These are phyloP conservation scores for Scatophagus argus DNA, from an alignment of 2,113 vertebrate genomes.

Conservation along the genomic window DNA sequence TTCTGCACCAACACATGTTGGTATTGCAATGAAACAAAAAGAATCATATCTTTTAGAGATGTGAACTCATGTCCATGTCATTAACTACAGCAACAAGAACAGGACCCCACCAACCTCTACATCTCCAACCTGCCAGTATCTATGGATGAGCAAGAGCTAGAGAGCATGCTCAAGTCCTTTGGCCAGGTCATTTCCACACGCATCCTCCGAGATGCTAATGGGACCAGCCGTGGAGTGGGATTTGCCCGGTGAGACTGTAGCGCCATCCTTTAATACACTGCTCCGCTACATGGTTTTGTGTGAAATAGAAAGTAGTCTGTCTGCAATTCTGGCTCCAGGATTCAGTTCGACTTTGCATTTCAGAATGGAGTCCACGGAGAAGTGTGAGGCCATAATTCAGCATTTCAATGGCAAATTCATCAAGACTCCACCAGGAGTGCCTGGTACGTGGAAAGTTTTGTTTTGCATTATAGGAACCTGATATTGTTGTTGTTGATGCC, in stretches of 20 bases:
- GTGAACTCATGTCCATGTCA: background rate
- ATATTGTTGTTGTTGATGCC: conserved; percentile 53
- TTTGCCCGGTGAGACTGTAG: conserved; percentile 88
- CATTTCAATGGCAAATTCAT: conserved; percentile 97
- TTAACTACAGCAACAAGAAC: conserved; percentile 91
- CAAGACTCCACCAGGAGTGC: conserved; percentile 91
- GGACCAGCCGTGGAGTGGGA: conserved; percentile 93
- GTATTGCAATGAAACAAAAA: background rate
- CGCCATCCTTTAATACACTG: background rate
- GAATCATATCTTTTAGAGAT: background rate
- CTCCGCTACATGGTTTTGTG: background rate
- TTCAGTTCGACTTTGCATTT: conserved; percentile 35
- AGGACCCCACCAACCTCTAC: conserved; percentile 96
- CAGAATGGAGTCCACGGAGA: conserved; percentile 96
- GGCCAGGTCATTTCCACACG: conserved; percentile 96
- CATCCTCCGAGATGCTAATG: conserved; percentile 91
- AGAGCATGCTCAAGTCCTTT: conserved; percentile 94
- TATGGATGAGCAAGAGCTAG: conserved; percentile 95
- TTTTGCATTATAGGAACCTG: conserved; percentile 37
- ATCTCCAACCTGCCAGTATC: conserved; percentile 94
- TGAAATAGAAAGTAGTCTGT: background rate
- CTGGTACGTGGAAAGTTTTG: conserved; percentile 83
- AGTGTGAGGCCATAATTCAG: conserved; percentile 94
- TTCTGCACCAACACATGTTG: background rate
- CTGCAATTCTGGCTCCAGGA: background rate